phyloP scores from a whole-genome alignment of 2,113 vertebrate genomes.

The Bubalus kerabau region DNA sequence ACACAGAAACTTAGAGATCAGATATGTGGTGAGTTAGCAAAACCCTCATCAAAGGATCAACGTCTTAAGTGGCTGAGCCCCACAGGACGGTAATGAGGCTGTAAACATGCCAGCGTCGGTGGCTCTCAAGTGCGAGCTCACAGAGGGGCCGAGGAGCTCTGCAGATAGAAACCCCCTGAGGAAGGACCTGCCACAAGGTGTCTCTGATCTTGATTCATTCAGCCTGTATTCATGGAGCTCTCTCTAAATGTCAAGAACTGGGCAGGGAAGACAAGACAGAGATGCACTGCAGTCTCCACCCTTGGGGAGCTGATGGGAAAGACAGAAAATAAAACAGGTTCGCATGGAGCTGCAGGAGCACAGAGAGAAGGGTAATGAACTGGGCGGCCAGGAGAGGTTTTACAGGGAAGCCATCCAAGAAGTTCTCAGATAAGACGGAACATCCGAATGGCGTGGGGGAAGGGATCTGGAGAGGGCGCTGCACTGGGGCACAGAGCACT shows the following conservation, averaged over 20 bases:
- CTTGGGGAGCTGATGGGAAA: neutral
- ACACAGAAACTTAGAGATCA: neutral
- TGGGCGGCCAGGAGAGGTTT: neutral
- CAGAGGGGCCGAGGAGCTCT: neutral
- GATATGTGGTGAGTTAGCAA: neutral
- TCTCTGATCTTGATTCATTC: neutral
- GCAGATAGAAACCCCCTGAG: neutral
- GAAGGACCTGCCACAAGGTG: neutral
- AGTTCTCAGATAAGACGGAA: neutral
- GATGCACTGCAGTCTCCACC: neutral
- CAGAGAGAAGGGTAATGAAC: neutral
- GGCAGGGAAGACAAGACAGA: neutral
- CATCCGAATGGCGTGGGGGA: neutral
- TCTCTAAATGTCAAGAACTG: neutral
- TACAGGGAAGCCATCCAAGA: neutral
- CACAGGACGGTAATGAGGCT: neutral
- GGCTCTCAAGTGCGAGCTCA: neutral
- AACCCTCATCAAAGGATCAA: neutral
- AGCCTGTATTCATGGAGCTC: neutral
- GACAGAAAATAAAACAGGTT: neutral
- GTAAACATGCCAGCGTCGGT: neutral
- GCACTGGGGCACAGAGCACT: too few species aligned
- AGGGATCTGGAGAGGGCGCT: neutral
- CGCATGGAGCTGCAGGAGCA: neutral
- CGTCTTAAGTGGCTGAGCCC: neutral